phyloP scores from a whole-genome alignment of 1,140 invertebrate genomes.

The Phymastichus coffea region DNA sequence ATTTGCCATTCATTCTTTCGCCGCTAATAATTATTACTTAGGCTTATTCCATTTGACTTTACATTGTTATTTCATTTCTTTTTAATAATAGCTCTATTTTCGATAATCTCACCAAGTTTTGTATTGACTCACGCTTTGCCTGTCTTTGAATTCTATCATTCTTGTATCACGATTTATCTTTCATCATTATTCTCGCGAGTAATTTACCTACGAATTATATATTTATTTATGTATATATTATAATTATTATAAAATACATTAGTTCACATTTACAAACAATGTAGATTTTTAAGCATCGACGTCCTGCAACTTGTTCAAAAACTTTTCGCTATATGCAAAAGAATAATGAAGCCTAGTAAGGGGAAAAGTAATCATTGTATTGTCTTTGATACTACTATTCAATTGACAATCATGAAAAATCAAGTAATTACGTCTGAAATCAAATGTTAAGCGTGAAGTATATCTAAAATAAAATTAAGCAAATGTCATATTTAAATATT shows the following conservation, averaged over 20 bases:
- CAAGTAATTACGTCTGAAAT: no score
- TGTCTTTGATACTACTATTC: slow-evolving; percentile 30
- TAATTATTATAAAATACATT: slow-evolving; percentile 54
- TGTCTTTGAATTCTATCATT: slow-evolving; percentile 25
- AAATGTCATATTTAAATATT: no score
- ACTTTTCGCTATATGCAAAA: slow-evolving; percentile 25
- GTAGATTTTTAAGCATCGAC: slow-evolving; percentile 49
- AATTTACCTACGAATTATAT: slow-evolving; percentile 39
- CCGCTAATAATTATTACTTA: slow-evolving; percentile 37
- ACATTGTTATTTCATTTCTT: slow-evolving; percentile 31
- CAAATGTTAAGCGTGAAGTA: background rate
- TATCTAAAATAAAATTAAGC: background rate
- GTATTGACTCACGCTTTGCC: slow-evolving; percentile 28
- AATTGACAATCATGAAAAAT: no score
- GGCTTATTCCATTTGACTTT: slow-evolving; percentile 34
- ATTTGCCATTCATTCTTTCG: slow-evolving; percentile 34
- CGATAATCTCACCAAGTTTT: slow-evolving; percentile 25
- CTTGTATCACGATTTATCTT: slow-evolving; percentile 26
- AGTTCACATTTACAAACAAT: slow-evolving; percentile 55
- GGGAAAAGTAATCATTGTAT: slow-evolving; percentile 30
- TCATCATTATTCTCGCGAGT: slow-evolving; percentile 27
- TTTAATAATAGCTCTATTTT: slow-evolving; percentile 30
- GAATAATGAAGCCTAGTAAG: slow-evolving; percentile 17
- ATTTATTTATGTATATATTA: slow-evolving; percentile 26
- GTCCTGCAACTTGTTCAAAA: slow-evolving; percentile 36